These are phyloP conservation scores for Psittacula cyanocephala DNA, from an alignment of 2,113 vertebrate genomes.

Conservation along the genomic window DNA sequence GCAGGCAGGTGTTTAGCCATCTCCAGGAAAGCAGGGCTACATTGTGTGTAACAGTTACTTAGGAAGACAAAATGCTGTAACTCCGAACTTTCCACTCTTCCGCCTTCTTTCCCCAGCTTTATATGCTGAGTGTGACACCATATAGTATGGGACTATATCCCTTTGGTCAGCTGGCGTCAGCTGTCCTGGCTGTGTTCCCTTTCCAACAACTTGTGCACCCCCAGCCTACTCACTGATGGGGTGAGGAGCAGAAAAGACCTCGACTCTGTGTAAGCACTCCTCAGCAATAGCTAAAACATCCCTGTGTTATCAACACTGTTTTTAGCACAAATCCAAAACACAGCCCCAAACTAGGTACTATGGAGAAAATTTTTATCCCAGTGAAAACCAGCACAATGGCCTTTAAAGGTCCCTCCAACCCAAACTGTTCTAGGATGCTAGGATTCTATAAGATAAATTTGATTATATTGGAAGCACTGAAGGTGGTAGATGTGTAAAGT, in stretches of 20 bases:
- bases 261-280: neutral
- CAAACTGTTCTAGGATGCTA: neutral
- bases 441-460: neutral
- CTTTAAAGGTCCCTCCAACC: neutral
- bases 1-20: neutral
- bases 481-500: neutral
- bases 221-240: neutral
- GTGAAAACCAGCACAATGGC: neutral
- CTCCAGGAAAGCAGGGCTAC: neutral
- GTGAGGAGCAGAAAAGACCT: neutral
- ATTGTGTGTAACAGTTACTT: neutral
- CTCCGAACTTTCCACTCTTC: neutral
- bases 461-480: neutral
- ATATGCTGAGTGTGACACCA: neutral
- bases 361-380: neutral
- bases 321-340: neutral
- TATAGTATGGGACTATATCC: neutral
- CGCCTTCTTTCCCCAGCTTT: neutral
- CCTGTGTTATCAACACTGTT: neutral
- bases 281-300: neutral
- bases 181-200: neutral
- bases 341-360: neutral
- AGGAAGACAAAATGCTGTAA: neutral
- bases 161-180: neutral
- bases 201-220: neutral